Evolutionary conservation across 2,797 vertebrate species (phyloP), one percentile per base, ranked within the genome.

Genomic region (Emys orbicularis): DNA sequence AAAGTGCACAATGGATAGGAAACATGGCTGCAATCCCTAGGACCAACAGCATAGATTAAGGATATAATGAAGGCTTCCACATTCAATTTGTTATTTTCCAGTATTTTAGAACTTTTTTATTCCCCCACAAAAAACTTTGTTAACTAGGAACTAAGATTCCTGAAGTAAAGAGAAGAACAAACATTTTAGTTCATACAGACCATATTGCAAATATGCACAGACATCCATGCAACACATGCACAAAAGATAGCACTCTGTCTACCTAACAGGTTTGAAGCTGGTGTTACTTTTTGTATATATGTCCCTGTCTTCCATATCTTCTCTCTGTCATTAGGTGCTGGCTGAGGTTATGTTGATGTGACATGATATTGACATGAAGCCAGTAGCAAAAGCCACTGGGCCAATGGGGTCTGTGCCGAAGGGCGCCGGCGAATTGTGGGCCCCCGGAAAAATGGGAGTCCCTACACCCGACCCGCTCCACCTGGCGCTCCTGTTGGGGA

Each of bases 1-100:
- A 93, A 79, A 95, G 81, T 23, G n/a, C n/a, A 10, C 41, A 81
- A 74, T 81, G 86, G 56, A 87, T 72, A 41, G 88, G 84, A 97
- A 96, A 77, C 54, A 88, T 25, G 65, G 79, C 77, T 84, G 16
- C 57, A 92, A 96, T 49, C 80, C 91, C 88, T 0, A 84, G 59
- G 90, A 96, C 84, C 56, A 83, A 79, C 94, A 93, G 68, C 27
- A 65, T 29, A 53, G 81, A 83, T 83, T 50, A 85, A 91, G 85
- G 59, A 72, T 10, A 19, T 81, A 90, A 89, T 86, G 79, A 76
- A 21, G 84, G 44, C 0, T 61, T 86, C 92, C 52, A 86, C 25
- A 53, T 13, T 86, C n/a, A 41, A 29, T 29, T 49, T 27, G 25
- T 27, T 49, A 29, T 49, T 27, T 49, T 29, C 37, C 44, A 49